Evolutionary conservation across 2,113 vertebrate species (phyloP).

Genomic region (Elephas maximus): DNA sequence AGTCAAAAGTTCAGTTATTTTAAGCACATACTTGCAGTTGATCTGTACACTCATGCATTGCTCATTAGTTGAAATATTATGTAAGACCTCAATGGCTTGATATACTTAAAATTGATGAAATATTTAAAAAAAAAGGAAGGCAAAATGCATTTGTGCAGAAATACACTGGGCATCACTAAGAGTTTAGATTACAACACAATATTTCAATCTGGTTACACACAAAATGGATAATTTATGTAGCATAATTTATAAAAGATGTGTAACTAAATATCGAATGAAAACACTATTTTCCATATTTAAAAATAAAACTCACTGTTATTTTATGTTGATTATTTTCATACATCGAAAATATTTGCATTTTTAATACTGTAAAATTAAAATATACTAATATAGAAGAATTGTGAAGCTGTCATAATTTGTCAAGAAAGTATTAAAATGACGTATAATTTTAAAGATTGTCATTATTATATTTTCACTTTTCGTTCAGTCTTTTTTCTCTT

Average conservation of each 20-base stretch:
- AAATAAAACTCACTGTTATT: not conserved
- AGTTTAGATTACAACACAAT: constrained; percentile 69
- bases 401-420: not conserved
- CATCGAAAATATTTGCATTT: not conserved
- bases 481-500: not conserved
- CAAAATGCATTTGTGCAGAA: constrained; percentile 55
- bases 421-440: not conserved
- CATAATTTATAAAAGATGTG: constrained; percentile 45
- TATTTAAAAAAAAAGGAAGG: not conserved
- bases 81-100: constrained; percentile 76
- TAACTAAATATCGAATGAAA: constrained; percentile 63
- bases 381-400: not conserved
- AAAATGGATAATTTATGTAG: constrained; percentile 53
- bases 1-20: constrained; percentile 74
- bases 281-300: not conserved
- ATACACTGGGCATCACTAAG: constrained; percentile 64
- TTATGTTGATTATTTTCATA: not conserved
- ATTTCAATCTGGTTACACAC: not conserved
- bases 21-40: constrained; percentile 80
- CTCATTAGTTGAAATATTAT: constrained; percentile 81
- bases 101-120: constrained; percentile 82
- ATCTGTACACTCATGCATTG: constrained; percentile 75
- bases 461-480: not conserved
- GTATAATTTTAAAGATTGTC: not conserved
- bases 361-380: constrained; percentile 1